Conservation (phyloP, 2,888 invertebrate genomes). For the Gasteruption jaculator region DNA sequence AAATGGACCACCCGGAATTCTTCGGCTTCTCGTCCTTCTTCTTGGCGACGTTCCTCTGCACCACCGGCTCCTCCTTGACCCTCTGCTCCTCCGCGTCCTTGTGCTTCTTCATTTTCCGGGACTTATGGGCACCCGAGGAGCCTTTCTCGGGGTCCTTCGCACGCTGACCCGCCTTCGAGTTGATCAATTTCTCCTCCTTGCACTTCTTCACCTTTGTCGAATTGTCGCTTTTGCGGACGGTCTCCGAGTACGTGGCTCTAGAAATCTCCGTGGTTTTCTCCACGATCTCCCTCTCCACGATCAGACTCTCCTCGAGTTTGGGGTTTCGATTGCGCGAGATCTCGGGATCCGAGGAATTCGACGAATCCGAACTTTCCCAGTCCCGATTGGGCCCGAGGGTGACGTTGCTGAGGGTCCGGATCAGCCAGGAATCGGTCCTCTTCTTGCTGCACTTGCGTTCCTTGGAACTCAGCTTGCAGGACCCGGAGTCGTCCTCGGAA, state of each 20-base stretch:
- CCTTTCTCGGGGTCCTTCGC: conserved; percentile 30
- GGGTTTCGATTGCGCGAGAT: too few relatives aligned
- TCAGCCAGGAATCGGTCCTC: conserved; percentile 44
- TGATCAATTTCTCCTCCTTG: conserved; percentile 18
- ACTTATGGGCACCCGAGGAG: conserved; percentile 28
- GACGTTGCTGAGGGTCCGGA: conserved; percentile 39
- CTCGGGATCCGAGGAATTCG: too few relatives aligned
- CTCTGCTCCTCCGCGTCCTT: conserved; percentile 16
- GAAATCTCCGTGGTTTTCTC: conserved; percentile 19
- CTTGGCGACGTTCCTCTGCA: conserved; percentile 18
- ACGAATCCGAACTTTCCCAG: conserved; percentile 28
- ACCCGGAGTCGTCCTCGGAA: conserved; percentile 38
- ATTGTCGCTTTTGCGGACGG: conserved; percentile 27
- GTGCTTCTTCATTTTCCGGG: conserved; percentile 24
- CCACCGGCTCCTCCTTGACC: not conserved
- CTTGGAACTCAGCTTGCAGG: conserved; percentile 11
- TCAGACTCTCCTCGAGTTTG: conserved; percentile 16
- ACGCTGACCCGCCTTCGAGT: conserved; percentile 21
- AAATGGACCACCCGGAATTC: conserved; percentile 41
- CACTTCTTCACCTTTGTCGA: conserved; percentile 26
- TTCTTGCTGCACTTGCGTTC: not conserved
- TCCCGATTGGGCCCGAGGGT: conserved; percentile 28
- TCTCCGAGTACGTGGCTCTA: conserved; percentile 43
- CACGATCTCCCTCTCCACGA: not conserved
- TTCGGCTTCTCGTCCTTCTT: conserved; percentile 26